Conservation (phyloP, 2,888 invertebrate genomes). For the Perithous albicinctus region DNA sequence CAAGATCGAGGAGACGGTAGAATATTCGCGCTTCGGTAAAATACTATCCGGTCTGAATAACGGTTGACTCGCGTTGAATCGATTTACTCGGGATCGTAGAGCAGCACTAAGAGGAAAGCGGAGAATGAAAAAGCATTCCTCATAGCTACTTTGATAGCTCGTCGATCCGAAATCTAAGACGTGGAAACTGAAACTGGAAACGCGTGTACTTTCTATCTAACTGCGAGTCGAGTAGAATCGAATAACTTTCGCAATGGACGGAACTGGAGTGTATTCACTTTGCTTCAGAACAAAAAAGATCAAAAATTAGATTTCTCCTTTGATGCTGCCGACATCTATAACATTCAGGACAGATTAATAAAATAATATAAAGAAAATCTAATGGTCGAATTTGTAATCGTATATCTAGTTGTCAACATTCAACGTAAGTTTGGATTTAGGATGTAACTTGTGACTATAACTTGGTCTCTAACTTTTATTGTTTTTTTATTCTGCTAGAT, state of each 20-base stretch:
- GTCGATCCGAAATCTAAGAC: constrained; percentile 45
- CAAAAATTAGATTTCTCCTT: background rate
- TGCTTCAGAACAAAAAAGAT: background rate
- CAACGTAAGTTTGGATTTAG: too few relatives aligned
- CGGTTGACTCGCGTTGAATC: constrained; percentile 69
- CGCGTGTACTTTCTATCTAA: constrained; percentile 13
- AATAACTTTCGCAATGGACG: background rate
- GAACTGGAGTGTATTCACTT: background rate
- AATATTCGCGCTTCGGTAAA: constrained; percentile 67
- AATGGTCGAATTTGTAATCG: too few relatives aligned
- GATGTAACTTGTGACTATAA: too few relatives aligned
- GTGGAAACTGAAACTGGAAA: constrained; percentile 24
- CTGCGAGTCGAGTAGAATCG: constrained; percentile 14
- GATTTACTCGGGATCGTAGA: constrained; percentile 63
- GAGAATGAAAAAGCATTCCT: constrained; percentile 33
- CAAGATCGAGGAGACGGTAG: constrained; percentile 25
- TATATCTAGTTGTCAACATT: too few relatives aligned
- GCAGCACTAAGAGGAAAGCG: constrained; percentile 39
- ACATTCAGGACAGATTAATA: background rate
- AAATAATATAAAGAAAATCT: too few relatives aligned
- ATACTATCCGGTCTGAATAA: constrained; percentile 67
- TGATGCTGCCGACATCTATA: background rate
- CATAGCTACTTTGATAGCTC: constrained; percentile 30
- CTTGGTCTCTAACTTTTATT: too few relatives aligned
- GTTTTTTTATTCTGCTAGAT: background rate